Evolutionary conservation across 2,797 vertebrate species (phyloP).

Genomic region (Sarcophilus harrisii): DNA sequence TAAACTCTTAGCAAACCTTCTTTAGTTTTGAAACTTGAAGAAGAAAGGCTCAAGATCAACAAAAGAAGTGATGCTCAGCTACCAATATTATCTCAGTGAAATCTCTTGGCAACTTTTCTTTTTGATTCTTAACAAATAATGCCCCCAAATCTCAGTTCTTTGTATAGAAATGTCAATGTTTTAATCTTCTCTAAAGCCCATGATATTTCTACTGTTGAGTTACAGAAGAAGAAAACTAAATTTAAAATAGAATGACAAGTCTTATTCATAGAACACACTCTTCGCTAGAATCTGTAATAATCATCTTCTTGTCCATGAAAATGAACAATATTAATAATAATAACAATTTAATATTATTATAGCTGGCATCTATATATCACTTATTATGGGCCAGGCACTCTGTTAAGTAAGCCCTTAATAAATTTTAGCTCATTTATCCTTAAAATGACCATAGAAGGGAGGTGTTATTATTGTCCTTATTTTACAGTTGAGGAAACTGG

Average conservation of each 20-base stretch:
- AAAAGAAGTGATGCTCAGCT: conserved; percentile 38
- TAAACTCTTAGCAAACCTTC: not conserved
- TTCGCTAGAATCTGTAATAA: not conserved
- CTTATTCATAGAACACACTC: not conserved
- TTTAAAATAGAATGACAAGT: not conserved
- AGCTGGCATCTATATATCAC: not conserved
- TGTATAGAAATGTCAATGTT: not conserved
- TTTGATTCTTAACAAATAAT: conserved; percentile 9
- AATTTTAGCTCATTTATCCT: not conserved
- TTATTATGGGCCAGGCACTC: not conserved
- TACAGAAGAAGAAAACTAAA: not conserved
- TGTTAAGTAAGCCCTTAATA: not conserved
- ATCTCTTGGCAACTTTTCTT: conserved; percentile 42
- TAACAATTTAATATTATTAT: not conserved
- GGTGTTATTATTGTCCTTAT: not conserved
- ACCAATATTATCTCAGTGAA: conserved; percentile 35
- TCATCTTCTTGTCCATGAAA: not conserved
- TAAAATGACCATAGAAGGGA: not conserved
- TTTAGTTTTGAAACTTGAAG: not conserved
- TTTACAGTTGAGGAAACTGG: not conserved
- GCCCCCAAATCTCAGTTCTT: not conserved
- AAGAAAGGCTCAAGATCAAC: conserved; percentile 7
- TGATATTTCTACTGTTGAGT: not conserved
- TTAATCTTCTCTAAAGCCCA: not conserved
- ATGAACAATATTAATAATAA: not conserved